Percentiles rank a stretch among this genome's conserved stretches.
These are phyloP conservation scores for Tragulus kanchil DNA, from an alignment of 2,113 vertebrate genomes.

Conservation along the genomic window DNA sequence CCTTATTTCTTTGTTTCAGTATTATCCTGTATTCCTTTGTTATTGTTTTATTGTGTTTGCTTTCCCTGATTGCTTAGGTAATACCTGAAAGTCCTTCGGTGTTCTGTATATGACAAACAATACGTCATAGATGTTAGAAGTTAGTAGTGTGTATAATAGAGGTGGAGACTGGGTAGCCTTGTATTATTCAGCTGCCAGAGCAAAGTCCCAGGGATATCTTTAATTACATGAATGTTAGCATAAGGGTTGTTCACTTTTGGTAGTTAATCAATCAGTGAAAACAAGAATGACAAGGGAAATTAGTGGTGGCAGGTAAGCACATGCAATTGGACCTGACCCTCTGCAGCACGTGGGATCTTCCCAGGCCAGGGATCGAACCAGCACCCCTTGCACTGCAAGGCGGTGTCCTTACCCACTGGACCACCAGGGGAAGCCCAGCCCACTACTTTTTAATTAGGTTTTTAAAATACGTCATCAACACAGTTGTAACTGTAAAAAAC, in stretches of 20 bases:
- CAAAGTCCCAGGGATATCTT: not conserved
- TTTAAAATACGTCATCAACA: not conserved
- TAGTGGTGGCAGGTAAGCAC: not conserved
- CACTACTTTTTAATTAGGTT: not conserved
- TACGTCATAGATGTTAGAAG: not conserved
- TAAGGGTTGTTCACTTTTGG: not conserved
- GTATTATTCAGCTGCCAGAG: not conserved
- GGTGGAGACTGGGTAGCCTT: not conserved
- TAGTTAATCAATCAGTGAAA: not conserved
- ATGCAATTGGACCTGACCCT: too few species aligned
- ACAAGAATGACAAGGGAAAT: not conserved
- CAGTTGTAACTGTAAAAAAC: constrained; percentile 1
- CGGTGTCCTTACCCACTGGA: too few species aligned
- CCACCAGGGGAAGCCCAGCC: too few species aligned
- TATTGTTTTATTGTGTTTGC: not conserved
- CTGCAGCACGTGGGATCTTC: too few species aligned
- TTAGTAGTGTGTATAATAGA: not conserved
- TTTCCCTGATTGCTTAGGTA: not conserved
- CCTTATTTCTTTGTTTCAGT: not conserved
- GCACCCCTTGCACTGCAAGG: too few species aligned
- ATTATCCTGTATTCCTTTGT: not conserved
- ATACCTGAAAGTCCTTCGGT: not conserved
- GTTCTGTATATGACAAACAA: not conserved
- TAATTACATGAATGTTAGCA: not conserved
- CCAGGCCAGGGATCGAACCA: too few species aligned